These are phyloP conservation scores for Cosmia pyralina DNA, from an alignment of 2,888 invertebrate genomes.

Conservation along the genomic window DNA sequence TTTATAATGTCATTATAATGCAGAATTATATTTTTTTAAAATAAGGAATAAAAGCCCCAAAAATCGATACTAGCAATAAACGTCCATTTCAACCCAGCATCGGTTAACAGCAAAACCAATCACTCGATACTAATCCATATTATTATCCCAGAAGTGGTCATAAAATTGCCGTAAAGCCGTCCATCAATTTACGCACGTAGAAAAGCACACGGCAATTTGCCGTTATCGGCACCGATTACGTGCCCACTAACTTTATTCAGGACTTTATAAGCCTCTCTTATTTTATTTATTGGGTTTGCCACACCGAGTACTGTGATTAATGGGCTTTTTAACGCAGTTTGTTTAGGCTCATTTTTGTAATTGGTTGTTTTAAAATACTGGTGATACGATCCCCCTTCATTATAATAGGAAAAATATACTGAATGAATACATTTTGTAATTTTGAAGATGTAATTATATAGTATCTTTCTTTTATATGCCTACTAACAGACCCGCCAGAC, in stretches of 20 bases:
- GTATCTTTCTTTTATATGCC: no score
- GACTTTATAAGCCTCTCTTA: constrained; percentile 16
- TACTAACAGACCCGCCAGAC: no score
- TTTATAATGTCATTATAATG: not conserved
- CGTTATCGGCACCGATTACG: constrained; percentile 32
- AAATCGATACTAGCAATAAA: constrained; percentile 24
- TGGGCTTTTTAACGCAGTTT: constrained; percentile 24
- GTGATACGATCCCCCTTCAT: constrained; percentile 1
- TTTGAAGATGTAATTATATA: no score
- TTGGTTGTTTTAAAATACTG: constrained; percentile 13
- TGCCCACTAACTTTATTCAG: constrained; percentile 43
- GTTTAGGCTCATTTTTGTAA: constrained; percentile 24
- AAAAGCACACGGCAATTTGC: constrained; percentile 30
- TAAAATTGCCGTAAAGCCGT: constrained; percentile 50
- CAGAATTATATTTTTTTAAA: no score
- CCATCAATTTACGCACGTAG: constrained; percentile 43
- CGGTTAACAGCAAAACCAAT: constrained; percentile 31
- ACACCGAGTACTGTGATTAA: constrained; percentile 18
- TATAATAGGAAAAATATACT: not conserved
- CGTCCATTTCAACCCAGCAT: not conserved
- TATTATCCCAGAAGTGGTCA: constrained; percentile 53
- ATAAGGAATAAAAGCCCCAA: not conserved
- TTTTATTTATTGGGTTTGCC: constrained; percentile 29
- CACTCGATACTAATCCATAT: constrained; percentile 44
- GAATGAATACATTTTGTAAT: no score